Evolutionary conservation across 2,797 vertebrate genomes (phyloP), one percentile per base, ranked within the genome.

Genomic region (Pristis pectinata): DNA sequence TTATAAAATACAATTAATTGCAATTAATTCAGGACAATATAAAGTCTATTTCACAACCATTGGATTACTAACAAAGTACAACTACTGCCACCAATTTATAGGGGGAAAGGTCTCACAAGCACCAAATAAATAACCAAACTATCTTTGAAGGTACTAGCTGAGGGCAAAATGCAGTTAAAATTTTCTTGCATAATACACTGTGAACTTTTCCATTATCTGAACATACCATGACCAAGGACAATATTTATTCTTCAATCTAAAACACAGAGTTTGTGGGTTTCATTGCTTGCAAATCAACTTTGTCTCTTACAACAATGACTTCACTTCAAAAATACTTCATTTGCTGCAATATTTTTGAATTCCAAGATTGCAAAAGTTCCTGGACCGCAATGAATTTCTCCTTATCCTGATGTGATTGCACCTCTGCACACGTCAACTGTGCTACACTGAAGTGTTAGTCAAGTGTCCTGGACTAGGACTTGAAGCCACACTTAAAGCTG

Each of bases 101-200:
- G 3, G 27, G 74, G 70, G 70, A 1, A 24, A 74, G 15, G 59
- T 64, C 17, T 19, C 34, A 59, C 27, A 91, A 10, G 24, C 56
- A 89, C 5, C 34, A 89, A 89, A 59, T 94, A 89, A 89, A 59
- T 94, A 83, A 67, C 22, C n/a, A 82, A 67, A 41, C 15, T 34
- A n/a, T 49, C 44, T 91, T 53, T 76, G 22, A 24, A 22, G 15
- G 79, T 6, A 44, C 41, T 44, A 15, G 17, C 44, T 80, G 4
- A 19, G 0, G 27, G 27, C 0, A 85, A 85, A 85, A 49, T 77
- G 27, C 13, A 34, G 53, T 30, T 56, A 56, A 85, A 85, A 10
- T 56, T 44, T 49, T 1, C 34, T 82, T 49, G 6, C 8, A 37
- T 15, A 17, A 37, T 17, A 9, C 7, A 19, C 9, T 49, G 17